Percentiles rank a stretch among this genome's conserved stretches.
Evolutionary conservation across 2,797 vertebrate species (phyloP).

Genomic region (Selene dorsalis): DNA sequence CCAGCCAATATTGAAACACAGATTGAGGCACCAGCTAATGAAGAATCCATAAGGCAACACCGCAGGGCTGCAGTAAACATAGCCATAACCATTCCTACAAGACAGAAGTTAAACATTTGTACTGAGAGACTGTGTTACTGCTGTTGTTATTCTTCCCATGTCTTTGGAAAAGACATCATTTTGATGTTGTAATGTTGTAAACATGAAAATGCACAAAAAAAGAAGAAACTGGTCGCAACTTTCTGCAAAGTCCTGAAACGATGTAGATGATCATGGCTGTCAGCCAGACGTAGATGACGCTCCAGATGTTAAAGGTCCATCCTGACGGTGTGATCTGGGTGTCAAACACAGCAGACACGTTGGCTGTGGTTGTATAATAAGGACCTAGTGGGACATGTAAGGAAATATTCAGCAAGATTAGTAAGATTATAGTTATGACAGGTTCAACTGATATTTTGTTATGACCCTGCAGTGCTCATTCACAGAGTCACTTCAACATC

Average conservation of each 20-base stretch:
- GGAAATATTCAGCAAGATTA: background rate
- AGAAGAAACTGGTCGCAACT: constrained; percentile 40
- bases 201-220: constrained; percentile 4
- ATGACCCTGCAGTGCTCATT: background rate
- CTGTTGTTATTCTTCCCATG: too few species aligned
- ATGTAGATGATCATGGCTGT: constrained; percentile 74
- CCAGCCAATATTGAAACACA: constrained; percentile 78
- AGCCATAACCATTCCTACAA: constrained; percentile 78
- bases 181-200: background rate
- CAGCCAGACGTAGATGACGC: constrained; percentile 80
- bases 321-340: constrained; percentile 81
- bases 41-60: constrained; percentile 83
- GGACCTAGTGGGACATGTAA: constrained; percentile 57
- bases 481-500: background rate
- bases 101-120: constrained; percentile 2
- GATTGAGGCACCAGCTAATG: constrained; percentile 79
- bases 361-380: constrained; percentile 69
- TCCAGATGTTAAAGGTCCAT: constrained; percentile 84
- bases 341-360: constrained; percentile 76
- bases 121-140: background rate
- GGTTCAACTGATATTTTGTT: constrained; percentile 4
- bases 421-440: background rate
- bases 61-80: constrained; percentile 81
- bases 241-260: constrained; percentile 74
- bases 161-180: background rate